phyloP scores from a whole-genome alignment of 2,797 vertebrate species.

The Xiphorhynchus erythropygius region DNA sequence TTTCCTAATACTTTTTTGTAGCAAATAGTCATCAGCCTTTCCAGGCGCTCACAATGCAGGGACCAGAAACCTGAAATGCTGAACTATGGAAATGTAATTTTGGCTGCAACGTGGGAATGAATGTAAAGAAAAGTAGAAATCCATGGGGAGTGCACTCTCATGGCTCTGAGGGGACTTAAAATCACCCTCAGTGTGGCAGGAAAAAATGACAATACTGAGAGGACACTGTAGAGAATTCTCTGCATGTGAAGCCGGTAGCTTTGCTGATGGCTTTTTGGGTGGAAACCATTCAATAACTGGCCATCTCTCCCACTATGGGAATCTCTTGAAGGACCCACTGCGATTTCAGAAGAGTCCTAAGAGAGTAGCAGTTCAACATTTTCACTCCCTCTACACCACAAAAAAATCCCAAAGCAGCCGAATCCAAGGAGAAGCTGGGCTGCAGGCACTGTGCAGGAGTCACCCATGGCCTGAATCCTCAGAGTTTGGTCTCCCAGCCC shows the following conservation, averaged over 20 bases:
- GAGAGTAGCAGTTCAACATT: not conserved
- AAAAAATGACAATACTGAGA: not conserved
- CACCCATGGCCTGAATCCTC: not conserved
- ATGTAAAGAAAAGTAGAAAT: not conserved
- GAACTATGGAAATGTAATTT: not conserved
- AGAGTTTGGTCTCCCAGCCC: not conserved
- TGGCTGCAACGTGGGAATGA: not conserved
- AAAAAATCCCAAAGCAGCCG: not conserved
- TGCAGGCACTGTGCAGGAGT: not conserved
- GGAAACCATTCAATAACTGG: not conserved
- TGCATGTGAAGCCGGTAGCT: rapidly evolving
- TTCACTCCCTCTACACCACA: not conserved
- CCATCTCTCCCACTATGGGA: not conserved
- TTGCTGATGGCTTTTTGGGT: not conserved
- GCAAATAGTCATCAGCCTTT: not conserved
- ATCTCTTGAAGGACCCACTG: not conserved
- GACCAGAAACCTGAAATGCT: not conserved
- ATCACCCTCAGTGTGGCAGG: not conserved
- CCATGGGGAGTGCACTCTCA: rapidly evolving
- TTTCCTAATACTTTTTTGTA: rapidly evolving
- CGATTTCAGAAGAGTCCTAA: not conserved
- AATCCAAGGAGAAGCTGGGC: not conserved
- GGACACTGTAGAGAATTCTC: not conserved
- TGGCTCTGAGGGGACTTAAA: not conserved
- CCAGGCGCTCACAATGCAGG: not conserved